These are phyloP conservation scores for Drosophila leontia DNA, from an alignment of 1,140 invertebrate species.

Conservation along the genomic window DNA sequence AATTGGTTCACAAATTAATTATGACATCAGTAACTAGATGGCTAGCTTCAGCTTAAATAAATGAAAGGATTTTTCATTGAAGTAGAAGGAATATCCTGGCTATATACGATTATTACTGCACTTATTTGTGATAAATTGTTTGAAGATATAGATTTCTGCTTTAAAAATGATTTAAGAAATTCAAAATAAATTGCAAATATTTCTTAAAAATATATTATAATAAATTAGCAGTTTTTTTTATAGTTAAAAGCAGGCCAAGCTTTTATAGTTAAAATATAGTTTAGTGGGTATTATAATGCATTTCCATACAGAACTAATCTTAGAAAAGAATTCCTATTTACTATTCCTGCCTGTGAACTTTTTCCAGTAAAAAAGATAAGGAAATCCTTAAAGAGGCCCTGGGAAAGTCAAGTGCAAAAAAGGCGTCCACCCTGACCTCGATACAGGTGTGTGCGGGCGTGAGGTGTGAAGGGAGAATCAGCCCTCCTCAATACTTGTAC, in stretches of 20 bases:
- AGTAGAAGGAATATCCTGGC: background rate
- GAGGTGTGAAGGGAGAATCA: constrained; percentile 19
- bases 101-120: too few relatives aligned
- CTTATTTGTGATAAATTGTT: too few relatives aligned
- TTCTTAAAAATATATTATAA: too few relatives aligned
- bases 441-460: background rate
- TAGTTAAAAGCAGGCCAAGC: too few relatives aligned
- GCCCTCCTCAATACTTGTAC: constrained; percentile 1
- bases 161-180: background rate
- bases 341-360: background rate
- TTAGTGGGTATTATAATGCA: background rate
- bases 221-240: rapidly evolving
- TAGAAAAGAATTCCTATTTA: background rate
- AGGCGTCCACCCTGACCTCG: constrained; percentile 7
- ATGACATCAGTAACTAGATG: constrained; percentile 55
- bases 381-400: constrained; percentile 44
- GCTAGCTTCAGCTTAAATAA: background rate
- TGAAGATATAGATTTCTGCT: background rate
- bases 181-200: background rate
- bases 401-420: constrained; percentile 64
- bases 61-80: background rate
- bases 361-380: background rate
- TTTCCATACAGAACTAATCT: background rate
- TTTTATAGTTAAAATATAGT: background rate
- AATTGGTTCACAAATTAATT: constrained; percentile 71